Conservation (phyloP, 2,797 vertebrate genomes). For the Myoxocephalus aenaeus region DNA sequence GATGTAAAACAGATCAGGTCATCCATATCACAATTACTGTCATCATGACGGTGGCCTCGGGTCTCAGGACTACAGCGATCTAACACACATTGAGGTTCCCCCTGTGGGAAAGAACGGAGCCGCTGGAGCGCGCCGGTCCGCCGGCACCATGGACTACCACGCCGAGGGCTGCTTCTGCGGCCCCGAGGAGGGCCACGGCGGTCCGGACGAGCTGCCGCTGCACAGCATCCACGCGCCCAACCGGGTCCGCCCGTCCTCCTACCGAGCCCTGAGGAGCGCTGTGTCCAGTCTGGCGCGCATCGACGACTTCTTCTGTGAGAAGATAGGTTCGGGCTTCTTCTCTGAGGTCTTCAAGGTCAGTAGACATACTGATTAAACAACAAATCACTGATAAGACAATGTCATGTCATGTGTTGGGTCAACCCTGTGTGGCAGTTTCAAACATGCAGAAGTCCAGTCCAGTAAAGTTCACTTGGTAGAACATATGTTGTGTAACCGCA, state of each 20-base stretch:
- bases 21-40: neutral
- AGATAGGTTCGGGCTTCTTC: conserved; percentile 96
- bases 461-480: neutral
- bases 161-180: conserved; percentile 72
- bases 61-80: conserved; percentile 40
- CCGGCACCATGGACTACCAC: conserved; percentile 75
- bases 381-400: neutral
- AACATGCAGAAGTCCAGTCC: neutral
- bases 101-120: conserved; percentile 14
- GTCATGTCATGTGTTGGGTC: neutral
- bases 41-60: conserved; percentile 19
- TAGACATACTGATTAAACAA: no score
- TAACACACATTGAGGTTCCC: conserved; percentile 28
- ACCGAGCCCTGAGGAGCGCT: conserved; percentile 92
- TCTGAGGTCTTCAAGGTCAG: conserved; percentile 93
- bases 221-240: conserved; percentile 81
- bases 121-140: conserved; percentile 4
- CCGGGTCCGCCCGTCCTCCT: conserved; percentile 90
- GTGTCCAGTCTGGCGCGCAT: conserved; percentile 94
- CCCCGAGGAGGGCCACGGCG: conserved; percentile 64
- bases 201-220: conserved; percentile 77
- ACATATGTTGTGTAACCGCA: no score
- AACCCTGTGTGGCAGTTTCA: neutral
- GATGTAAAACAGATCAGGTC: neutral
- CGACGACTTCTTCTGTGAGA: conserved; percentile 96